phyloP scores from a whole-genome alignment of 2,113 vertebrate species.

The Pedetes capensis region DNA sequence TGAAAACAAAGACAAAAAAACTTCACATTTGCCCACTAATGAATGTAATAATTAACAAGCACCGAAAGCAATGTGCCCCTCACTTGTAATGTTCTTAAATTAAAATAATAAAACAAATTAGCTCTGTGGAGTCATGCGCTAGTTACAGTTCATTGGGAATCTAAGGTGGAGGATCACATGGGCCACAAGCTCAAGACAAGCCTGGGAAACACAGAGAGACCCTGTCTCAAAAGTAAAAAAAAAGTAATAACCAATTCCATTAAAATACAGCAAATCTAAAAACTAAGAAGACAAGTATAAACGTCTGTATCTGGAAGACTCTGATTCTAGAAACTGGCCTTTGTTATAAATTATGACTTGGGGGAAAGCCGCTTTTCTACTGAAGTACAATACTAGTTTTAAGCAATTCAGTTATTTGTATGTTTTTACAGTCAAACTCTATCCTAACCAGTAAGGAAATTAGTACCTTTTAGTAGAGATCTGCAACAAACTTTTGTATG shows the following conservation, averaged over 20 bases:
- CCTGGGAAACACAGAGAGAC: no score
- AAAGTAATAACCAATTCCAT: not conserved
- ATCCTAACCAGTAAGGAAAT: not conserved
- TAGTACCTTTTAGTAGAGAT: not conserved
- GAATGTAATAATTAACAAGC: not conserved
- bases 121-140: no score
- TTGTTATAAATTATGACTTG: not conserved
- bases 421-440: not conserved
- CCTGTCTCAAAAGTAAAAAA: not conserved
- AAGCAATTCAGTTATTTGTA: not conserved
- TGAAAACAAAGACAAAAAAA: not conserved
- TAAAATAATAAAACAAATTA: not conserved
- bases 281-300: not conserved
- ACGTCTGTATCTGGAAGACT: not conserved
- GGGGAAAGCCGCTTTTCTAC: not conserved
- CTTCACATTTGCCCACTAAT: not conserved
- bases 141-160: not conserved
- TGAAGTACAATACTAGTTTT: not conserved
- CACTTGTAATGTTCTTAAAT: not conserved
- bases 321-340: not conserved
- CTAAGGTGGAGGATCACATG: not conserved
- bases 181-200: not conserved
- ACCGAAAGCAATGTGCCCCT: not conserved
- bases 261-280: not conserved
- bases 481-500: not conserved